phyloP scores from a whole-genome alignment of 2,888 invertebrate species.

The Oxytorus armatus region DNA sequence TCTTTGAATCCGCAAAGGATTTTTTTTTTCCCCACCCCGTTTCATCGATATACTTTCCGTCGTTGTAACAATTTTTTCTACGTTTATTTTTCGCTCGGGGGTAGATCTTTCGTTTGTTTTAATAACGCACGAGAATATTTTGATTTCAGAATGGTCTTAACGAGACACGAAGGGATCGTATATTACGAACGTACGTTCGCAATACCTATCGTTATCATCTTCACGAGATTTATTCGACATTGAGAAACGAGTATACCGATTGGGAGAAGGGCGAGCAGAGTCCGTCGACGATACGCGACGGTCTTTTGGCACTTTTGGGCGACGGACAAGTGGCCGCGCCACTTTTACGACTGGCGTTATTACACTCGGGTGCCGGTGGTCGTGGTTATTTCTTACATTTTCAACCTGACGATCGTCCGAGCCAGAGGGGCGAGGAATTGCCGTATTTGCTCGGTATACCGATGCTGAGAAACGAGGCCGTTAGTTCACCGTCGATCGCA shows the following conservation, averaged over 20 bases:
- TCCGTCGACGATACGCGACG: slow-evolving; percentile 90
- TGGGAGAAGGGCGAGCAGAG: slow-evolving; percentile 96
- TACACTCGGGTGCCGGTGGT: slow-evolving; percentile 92
- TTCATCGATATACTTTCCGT: too few relatives aligned
- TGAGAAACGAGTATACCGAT: slow-evolving; percentile 98
- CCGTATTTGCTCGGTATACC: slow-evolving; percentile 94
- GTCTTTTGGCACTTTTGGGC: slow-evolving; percentile 92
- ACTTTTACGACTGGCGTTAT: slow-evolving; percentile 91
- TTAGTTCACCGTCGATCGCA: slow-evolving; percentile 90
- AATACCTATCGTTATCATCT: slow-evolving; percentile 98
- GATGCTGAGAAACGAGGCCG: slow-evolving; percentile 87
- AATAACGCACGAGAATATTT: too few relatives aligned
- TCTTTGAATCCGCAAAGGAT: too few relatives aligned
- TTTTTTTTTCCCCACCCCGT: too few relatives aligned
- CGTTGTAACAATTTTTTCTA: too few relatives aligned
- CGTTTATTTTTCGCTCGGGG: too few relatives aligned
- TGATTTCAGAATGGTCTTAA: slow-evolving; percentile 95
- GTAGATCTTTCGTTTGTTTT: too few relatives aligned
- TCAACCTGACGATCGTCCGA: slow-evolving; percentile 93
- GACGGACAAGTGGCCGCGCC: slow-evolving; percentile 97
- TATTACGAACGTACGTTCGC: slow-evolving; percentile 95
- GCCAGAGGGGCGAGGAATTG: slow-evolving; percentile 94
- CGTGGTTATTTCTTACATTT: slow-evolving; percentile 95
- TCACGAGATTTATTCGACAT: slow-evolving; percentile 96
- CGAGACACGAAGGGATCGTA: slow-evolving; percentile 93